A percentile compares a stretch with the other conserved stretches of the same genome.
Evolutionary conservation across 1,140 invertebrate species (phyloP).

Genomic region (Pomacea maculata): DNA sequence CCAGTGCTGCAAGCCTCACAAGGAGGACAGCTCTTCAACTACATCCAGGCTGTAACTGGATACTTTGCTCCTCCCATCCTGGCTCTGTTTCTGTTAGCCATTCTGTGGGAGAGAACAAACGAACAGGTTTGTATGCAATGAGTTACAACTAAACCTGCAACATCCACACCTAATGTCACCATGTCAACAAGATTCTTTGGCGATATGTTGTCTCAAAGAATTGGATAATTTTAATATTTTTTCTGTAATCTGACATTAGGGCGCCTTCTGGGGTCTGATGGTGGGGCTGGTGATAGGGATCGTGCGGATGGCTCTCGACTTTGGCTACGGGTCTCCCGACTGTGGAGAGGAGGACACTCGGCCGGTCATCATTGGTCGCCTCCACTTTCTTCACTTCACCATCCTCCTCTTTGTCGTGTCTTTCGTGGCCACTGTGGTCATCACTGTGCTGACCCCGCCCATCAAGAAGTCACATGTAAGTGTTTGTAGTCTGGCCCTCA

Average conservation of each 20-base stretch:
- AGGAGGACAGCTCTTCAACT: conserved; percentile 69
- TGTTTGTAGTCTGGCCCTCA: neutral
- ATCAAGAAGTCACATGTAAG: conserved; percentile 55
- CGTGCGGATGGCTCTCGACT: conserved; percentile 61
- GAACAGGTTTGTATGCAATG: conserved; percentile 58
- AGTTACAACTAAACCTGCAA: no score
- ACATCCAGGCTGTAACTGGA: conserved; percentile 68
- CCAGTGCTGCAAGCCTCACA: conserved; percentile 67
- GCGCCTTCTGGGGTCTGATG: conserved; percentile 71
- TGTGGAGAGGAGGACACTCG: conserved; percentile 54
- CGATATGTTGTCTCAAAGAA: no score
- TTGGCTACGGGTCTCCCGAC: conserved; percentile 51
- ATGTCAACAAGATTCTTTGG: no score
- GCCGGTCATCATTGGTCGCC: conserved; percentile 52
- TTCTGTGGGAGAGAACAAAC: conserved; percentile 67
- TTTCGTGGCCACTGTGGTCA: conserved; percentile 48
- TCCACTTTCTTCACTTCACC: conserved; percentile 65
- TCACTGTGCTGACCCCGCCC: conserved; percentile 55
- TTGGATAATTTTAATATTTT: no score
- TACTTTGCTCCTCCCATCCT: conserved; percentile 69
- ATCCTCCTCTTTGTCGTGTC: conserved; percentile 61
- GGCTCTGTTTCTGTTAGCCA: conserved; percentile 66
- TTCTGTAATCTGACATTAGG: conserved; percentile 48
- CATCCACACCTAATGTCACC: no score
- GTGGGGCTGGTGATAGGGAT: conserved; percentile 67